Base-by-base conservation (phyloP, 1,140 invertebrate genomes). In the Leptinotarsa defecta region DNA sequence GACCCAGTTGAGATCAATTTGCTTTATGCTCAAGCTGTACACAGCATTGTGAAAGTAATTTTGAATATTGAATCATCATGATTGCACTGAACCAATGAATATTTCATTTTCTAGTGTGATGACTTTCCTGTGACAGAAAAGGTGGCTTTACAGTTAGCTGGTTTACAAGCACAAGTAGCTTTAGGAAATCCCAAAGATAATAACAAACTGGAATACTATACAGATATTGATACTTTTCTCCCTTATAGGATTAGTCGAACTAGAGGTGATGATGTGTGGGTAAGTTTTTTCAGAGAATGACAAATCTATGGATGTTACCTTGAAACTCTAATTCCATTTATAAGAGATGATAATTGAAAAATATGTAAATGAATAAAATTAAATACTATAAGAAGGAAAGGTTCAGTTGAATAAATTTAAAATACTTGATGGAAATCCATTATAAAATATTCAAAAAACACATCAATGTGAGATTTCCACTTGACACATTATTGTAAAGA, bases 1-100 rank as follows among this genome's bases (percentile, higher is more conserved):
- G 96, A 98, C 87, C 96, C 96, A 0, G 94, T 98, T 0, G 96
- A 99, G 88, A 94, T 98, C 5, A 96, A 96, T 82, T 90, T 99
- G 81, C 87, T 99, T 2, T 99, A 97, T 87, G 95, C 96, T 57
- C 96, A 98, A 87, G 96, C 96, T 79, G 96, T 98, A 2, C 93
- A 97, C 83, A 94, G 93, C 83, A 95, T 98, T 63, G 96, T 98
- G 6, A 96, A 96, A 89, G 95, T 96, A 89, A 84, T 81, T 86
- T 61, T n/a, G 48, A 72, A 57, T 75, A 57, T 57, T 19, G n/a
- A 57, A 6, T 13, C n/a, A 57, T 89, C 83, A 73, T 43, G 71
- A 48, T 64, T 72, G 43, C 72, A n/a, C 77, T 76, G 13, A n/a
- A 17, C 6, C n/a, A 57, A 57, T 57, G 11, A 57, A 19, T 57